Base-by-base conservation (phyloP, 2,113 vertebrate genomes). In the Corythaixoides concolor region DNA sequence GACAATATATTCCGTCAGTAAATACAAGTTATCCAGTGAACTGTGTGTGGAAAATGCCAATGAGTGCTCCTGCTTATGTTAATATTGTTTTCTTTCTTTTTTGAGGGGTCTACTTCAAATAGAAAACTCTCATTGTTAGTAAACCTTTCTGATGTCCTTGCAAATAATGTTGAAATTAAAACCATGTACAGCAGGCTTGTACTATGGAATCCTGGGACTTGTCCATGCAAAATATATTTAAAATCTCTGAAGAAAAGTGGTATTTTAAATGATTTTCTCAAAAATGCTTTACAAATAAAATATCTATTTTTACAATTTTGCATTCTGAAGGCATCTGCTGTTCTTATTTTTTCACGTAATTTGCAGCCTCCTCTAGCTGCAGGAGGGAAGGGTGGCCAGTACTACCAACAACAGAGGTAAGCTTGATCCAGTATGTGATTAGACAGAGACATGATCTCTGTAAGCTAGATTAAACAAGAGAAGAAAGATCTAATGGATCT, bases 221-320 rank as follows among this genome's bases (percentile, higher is more conserved):
- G 49, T 85, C 72, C 7, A 63, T n/a, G 39, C 30, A 72, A 81
- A 74, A 78, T 33, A 21, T 91, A 80, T 73, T 91, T 93, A 85
- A 96, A 10, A 5, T 84, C 24, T 56, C n/a, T 5, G 33, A 74
- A 78, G 37, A 74, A 63, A 78, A 41, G 12, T 19, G 35, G 11
- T 69, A 74, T 83, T 77, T 92, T 39, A 78, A 81, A 78, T 60
- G 1, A 30, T 66, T 79, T 86, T 85, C 53, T 85, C 17, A 45
- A 63, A 78, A 39, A 73, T 15, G 8, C 23, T 81, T 88, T 87
- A 52, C 50, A 83, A 97, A 97, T 96, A 96, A 97, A 97, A 84
- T 27, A 8, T 78, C n/a, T 94, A 33, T 94, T 96, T 97, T 96
- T 93, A 58, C 72, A 90, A 28, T 22, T 73, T 68, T 76, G 28